Percentiles rank a stretch among this genome's conserved stretches.
Evolutionary conservation across 1,140 invertebrate species (phyloP).

Genomic region (Macrocentrus cingulum): DNA sequence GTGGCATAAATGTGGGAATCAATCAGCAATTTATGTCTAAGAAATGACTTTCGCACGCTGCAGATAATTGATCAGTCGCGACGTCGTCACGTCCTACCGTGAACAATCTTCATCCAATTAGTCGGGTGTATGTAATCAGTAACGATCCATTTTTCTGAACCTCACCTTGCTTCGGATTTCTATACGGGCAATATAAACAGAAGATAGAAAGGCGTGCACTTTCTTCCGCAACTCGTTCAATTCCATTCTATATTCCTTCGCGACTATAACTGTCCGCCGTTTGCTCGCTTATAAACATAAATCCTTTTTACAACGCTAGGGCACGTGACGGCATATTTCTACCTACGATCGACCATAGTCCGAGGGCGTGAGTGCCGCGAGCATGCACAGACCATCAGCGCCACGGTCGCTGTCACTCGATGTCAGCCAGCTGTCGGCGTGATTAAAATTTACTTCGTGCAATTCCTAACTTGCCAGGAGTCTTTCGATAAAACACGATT

Average conservation of each 20-base stretch:
- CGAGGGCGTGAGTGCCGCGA: no score
- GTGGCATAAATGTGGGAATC: not conserved
- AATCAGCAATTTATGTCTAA: constrained; percentile 1
- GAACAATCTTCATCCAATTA: not conserved
- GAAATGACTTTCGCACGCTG: no score
- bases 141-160: not conserved
- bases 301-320: constrained; percentile 18
- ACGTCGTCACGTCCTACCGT: no score
- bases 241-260: not conserved
- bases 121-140: not conserved
- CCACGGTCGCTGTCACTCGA: no score
- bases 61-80: no score
- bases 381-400: no score
- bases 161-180: not conserved
- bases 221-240: constrained; percentile 8
- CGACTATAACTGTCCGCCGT: constrained; percentile 1
- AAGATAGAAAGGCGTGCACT: constrained; percentile 13
- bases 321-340: not conserved
- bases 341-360: not conserved
- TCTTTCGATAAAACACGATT: not conserved
- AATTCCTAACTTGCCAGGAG: no score
- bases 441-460: no score
- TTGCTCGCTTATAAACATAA: constrained; percentile 14
- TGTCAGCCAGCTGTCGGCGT: no score
- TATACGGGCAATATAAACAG: not conserved